phyloP scores from a whole-genome alignment of 2,797 vertebrate genomes.

The Oophaga sylvatica region DNA sequence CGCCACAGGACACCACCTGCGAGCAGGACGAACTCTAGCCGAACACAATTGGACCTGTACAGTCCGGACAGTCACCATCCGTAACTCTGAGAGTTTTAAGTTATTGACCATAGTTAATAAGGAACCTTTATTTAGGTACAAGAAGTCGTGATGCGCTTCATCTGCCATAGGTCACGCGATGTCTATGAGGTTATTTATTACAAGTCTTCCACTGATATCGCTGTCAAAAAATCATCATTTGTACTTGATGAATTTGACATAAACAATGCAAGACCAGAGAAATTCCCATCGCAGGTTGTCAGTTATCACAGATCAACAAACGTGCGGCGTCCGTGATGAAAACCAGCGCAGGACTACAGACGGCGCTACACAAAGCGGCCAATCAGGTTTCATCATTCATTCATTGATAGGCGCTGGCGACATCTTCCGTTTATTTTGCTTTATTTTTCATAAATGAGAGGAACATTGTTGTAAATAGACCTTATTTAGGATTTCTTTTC shows the following conservation, averaged over 20 bases:
- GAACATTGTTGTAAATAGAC: conserved; percentile 5
- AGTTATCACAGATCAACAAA: background rate
- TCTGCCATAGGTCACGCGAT: conserved; percentile 32
- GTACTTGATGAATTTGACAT: background rate
- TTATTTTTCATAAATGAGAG: background rate
- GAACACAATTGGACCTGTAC: conserved; percentile 18
- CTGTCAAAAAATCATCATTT: background rate
- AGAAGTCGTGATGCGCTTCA: conserved; percentile 36
- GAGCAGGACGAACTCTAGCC: conserved; percentile 73
- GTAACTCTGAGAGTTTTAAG: conserved; percentile 72
- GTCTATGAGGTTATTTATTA: conserved; percentile 38
- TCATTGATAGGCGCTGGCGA: background rate
- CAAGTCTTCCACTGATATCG: conserved; percentile 48
- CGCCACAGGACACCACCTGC: conserved; percentile 72
- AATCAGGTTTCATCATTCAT: background rate
- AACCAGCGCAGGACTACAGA: background rate
- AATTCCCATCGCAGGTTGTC: background rate
- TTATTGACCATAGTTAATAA: conserved; percentile 72
- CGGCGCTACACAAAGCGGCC: background rate
- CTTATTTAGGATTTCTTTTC: background rate
- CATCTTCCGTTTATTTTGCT: background rate
- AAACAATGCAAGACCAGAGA: background rate
- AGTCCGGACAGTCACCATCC: conserved; percentile 19
- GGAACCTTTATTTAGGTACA: conserved; percentile 51
- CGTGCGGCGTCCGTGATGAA: background rate